phyloP scores from a whole-genome alignment of 2,113 vertebrate species.

The Sisor rabdophorus region DNA sequence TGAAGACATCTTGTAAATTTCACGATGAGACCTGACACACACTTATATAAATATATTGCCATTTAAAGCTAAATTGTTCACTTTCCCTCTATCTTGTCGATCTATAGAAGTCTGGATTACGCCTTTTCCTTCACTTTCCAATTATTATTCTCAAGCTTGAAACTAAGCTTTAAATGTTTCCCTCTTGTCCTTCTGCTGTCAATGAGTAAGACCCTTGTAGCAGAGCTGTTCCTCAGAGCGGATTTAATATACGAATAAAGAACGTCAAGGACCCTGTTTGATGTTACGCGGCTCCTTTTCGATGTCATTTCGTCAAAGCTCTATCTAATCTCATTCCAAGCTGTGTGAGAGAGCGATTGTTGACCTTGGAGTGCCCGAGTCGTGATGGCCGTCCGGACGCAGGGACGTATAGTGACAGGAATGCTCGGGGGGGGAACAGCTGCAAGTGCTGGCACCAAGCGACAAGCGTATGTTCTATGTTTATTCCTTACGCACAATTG shows the following conservation, averaged over 20 bases:
- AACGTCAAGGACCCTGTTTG: neutral
- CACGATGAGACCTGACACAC: slow-evolving; percentile 45
- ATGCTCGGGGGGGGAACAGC: slow-evolving; percentile 28
- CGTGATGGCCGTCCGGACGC: slow-evolving; percentile 20
- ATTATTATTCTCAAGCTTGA: slow-evolving; percentile 48
- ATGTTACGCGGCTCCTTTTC: neutral
- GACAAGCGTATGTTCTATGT: slow-evolving; percentile 31
- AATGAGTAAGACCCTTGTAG: neutral
- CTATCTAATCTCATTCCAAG: slow-evolving; percentile 37
- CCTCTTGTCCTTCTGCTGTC: slow-evolving; percentile 18
- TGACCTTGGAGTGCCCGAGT: slow-evolving; percentile 33
- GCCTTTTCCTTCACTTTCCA: neutral
- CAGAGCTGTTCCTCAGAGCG: slow-evolving; percentile 14
- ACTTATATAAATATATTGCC: slow-evolving; percentile 29
- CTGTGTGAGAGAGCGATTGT: neutral
- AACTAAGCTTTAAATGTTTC: slow-evolving; percentile 21
- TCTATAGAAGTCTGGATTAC: neutral
- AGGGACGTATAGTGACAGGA: slow-evolving; percentile 39
- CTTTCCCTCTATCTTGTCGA: slow-evolving; percentile 30
- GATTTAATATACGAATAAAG: neutral
- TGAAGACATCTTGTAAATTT: slow-evolving; percentile 42
- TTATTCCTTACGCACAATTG: slow-evolving; percentile 12
- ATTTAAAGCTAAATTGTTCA: slow-evolving; percentile 40
- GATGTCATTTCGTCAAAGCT: neutral
- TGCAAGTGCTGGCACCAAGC: slow-evolving; percentile 38